Base-by-base conservation (phyloP, 2,888 invertebrate species). In the Drosophila formosana region DNA sequence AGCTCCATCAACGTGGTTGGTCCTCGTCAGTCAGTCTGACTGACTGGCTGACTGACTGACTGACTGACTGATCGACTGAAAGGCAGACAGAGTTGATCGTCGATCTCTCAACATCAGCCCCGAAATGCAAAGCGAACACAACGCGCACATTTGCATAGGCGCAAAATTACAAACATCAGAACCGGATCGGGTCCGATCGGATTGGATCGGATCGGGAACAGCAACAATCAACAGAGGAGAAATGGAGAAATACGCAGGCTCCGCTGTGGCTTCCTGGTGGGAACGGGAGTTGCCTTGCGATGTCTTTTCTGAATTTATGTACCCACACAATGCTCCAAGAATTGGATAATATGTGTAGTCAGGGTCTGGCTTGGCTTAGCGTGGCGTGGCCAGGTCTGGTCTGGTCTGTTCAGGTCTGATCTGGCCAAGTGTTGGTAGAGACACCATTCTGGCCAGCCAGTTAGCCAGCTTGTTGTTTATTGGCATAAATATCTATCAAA, bases 401-500 rank as follows among this genome's bases (percentile, higher is more conserved):
- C 39, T 55, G 55, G 50, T 46, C 46, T 18, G 18, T 0, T 26
- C 26, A 2, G 71, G 49, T n/a, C 43, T 37, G 57, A 37, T 61
- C 70, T 69, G 73, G 63, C 62, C 67, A 78, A 75, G 84, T 87
- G 87, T 84, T 83, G 84, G 68, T 66, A 53, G 62, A 80, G 87
- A 83, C 87, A 84, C 87, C 83, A 86, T 84, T 84, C 84, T 84
- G 78, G 77, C 80, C 18, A 18, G 18, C 18, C 18, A 58, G 72
- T 66, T 60, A 63, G 66, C 78, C 78, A 78, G 80, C 70, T 81
- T 73, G 78, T 83, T 78, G 84, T 82, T 84, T 85, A 80, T 84
- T 87, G 80, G 74, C 88, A 77, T 79, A 74, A 85, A 88, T 82
- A 88, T 88, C 86, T 88, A 88, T 85, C 85, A 85, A 85, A 85